Evolutionary conservation across 2,797 vertebrate species (phyloP).

Genomic region (Chrosomus eos): DNA sequence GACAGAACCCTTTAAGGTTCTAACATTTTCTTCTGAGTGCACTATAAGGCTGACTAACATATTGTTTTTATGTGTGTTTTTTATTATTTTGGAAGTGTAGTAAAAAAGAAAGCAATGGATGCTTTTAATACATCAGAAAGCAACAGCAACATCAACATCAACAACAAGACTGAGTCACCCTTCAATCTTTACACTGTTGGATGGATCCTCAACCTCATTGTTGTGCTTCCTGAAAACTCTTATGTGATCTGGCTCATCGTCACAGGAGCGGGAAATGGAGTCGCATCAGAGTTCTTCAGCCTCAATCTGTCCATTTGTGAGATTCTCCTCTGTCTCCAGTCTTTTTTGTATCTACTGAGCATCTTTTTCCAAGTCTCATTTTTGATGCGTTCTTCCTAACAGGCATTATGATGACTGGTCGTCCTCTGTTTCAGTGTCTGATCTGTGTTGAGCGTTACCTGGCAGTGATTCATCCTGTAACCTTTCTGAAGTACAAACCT

Average conservation of each 20-base stretch:
- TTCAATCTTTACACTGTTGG: background rate
- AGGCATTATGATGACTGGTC: background rate
- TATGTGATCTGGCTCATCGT: constrained; percentile 36
- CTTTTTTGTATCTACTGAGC: background rate
- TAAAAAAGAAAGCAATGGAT: background rate
- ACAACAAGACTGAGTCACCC: background rate
- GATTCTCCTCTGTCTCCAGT: background rate
- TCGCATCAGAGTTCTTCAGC: constrained; percentile 25
- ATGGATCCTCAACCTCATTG: background rate
- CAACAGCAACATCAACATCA: background rate
- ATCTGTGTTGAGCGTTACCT: constrained; percentile 49
- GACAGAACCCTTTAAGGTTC: background rate
- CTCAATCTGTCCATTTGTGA: constrained; percentile 12
- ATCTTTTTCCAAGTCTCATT: background rate
- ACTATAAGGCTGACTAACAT: background rate
- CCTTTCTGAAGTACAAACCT: constrained; percentile 48
- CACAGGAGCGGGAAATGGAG: constrained; percentile 21
- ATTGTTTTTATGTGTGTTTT: background rate
- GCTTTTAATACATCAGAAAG: background rate
- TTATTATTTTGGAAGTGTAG: background rate
- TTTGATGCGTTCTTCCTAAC: background rate
- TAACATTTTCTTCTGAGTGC: no score
- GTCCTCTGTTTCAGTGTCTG: constrained; percentile 46
- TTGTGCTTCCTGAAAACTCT: background rate
- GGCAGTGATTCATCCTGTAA: constrained; percentile 50